Conservation (phyloP, 2,888 invertebrate genomes). For the Marronus borbonicus region DNA sequence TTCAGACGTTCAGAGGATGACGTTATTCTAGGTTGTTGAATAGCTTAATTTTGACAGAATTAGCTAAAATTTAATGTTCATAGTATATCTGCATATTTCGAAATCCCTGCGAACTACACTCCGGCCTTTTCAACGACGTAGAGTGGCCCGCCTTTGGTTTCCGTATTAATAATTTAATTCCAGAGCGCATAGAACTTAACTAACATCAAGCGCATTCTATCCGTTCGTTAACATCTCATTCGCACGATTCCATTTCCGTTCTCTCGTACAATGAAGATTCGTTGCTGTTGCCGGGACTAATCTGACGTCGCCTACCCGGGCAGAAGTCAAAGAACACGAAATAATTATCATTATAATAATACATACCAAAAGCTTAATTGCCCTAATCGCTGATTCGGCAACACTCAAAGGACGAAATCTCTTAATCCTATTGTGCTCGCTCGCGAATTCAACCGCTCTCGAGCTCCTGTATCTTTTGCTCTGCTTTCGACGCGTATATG, state of each 20-base stretch:
- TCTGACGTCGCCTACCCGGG: neutral
- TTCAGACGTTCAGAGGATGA: no score
- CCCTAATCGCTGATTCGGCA: conserved; percentile 28
- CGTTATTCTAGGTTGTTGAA: no score
- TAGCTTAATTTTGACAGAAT: no score
- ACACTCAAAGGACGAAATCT: conserved; percentile 37
- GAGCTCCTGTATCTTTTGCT: neutral
- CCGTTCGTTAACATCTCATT: conserved; percentile 4
- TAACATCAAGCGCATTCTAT: neutral
- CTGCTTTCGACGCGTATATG: conserved; percentile 1
- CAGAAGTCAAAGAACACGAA: conserved; percentile 21
- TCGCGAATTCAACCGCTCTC: neutral
- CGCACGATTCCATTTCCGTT: neutral
- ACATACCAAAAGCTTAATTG: conserved; percentile 31
- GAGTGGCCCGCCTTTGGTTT: no score
- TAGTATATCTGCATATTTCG: no score
- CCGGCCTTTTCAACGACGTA: no score
- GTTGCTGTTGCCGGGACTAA: neutral
- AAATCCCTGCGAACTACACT: no score
- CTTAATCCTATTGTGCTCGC: conserved; percentile 38
- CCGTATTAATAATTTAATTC: no score
- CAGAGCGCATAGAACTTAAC: neutral
- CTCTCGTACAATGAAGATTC: neutral
- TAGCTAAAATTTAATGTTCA: no score
- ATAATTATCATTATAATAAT: conserved; percentile 20